Evolutionary conservation across 2,113 vertebrate genomes (phyloP).

Genomic region (Sander lucioperca): DNA sequence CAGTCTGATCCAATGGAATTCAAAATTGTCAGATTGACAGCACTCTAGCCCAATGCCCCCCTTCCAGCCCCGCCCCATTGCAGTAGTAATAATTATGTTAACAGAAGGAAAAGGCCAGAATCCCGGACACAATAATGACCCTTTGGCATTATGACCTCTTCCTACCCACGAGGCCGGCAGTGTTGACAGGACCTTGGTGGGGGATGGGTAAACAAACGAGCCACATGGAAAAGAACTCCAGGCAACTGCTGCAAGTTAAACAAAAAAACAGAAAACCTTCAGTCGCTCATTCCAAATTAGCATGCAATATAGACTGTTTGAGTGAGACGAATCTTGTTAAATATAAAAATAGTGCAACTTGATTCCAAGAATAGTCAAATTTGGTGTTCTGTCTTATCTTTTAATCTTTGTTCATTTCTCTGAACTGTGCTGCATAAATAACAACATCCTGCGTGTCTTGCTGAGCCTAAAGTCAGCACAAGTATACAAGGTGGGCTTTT

Average conservation of each 20-base stretch:
- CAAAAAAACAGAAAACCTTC: constrained; percentile 15
- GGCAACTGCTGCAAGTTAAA: constrained; percentile 35
- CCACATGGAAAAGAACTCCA: constrained; percentile 47
- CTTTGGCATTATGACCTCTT: constrained; percentile 57
- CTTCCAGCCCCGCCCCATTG: neutral
- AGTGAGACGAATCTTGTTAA: neutral
- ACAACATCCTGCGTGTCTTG: constrained; percentile 18
- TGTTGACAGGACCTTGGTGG: constrained; percentile 70
- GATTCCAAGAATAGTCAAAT: neutral
- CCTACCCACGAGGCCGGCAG: constrained; percentile 32
- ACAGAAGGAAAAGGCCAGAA: constrained; percentile 22
- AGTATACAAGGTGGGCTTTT: neutral
- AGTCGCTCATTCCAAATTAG: constrained; percentile 4
- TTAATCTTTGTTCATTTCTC: constrained; percentile 39
- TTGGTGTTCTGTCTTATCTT: constrained; percentile 32
- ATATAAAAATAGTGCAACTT: constrained; percentile 11
- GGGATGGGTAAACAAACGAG: constrained; percentile 68
- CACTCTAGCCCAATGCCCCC: too few species aligned
- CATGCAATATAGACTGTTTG: constrained; percentile 8
- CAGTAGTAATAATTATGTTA: constrained; percentile 10
- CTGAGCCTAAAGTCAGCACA: constrained; percentile 1
- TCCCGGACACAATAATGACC: constrained; percentile 48
- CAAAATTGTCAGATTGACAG: too few species aligned
- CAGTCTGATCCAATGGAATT: too few species aligned
- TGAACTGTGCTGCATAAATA: constrained; percentile 43